Conservation (phyloP, 35 echinoderm and acorn worm species). For the Acanthaster planci region DNA sequence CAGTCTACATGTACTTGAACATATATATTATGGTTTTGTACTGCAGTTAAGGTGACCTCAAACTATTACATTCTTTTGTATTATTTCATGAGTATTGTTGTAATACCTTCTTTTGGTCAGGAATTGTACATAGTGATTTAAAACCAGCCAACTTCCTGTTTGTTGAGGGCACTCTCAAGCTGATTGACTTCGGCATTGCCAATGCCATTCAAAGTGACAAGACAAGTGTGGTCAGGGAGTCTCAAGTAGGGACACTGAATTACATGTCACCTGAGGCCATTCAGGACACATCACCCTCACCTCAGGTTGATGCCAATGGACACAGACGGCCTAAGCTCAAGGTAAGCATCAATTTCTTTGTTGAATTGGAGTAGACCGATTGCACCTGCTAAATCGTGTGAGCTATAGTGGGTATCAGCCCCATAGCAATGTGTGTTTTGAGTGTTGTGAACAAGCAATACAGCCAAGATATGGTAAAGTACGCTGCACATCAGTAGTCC, state of each 20-base stretch:
- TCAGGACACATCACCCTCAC: constrained; percentile 66
- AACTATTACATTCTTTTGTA: no score
- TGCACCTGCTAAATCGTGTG: no score
- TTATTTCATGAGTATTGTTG: no score
- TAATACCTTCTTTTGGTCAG: constrained; percentile 37
- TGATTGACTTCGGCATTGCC: constrained; percentile 99
- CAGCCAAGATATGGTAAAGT: no score
- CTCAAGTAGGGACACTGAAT: constrained; percentile 89
- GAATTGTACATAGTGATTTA: constrained; percentile 93
- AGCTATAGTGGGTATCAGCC: no score
- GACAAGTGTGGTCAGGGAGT: constrained; percentile 83
- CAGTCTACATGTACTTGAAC: no score
- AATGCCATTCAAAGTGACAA: constrained; percentile 93
- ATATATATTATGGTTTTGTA: no score
- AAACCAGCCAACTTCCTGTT: constrained; percentile 98
- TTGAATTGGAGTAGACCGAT: no score
- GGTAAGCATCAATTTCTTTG: constrained; percentile 23
- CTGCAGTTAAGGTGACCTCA: no score
- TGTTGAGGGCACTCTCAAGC: constrained; percentile 89
- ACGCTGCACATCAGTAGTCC: no score
- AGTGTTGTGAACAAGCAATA: no score
- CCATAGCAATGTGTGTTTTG: no score
- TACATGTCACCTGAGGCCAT: constrained; percentile 99
- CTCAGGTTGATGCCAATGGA: constrained; percentile 45
- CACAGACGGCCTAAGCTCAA: constrained; percentile 76